These are phyloP conservation scores for Calliphora vicina DNA, from an alignment of 1,140 invertebrate species.

Conservation along the genomic window DNA sequence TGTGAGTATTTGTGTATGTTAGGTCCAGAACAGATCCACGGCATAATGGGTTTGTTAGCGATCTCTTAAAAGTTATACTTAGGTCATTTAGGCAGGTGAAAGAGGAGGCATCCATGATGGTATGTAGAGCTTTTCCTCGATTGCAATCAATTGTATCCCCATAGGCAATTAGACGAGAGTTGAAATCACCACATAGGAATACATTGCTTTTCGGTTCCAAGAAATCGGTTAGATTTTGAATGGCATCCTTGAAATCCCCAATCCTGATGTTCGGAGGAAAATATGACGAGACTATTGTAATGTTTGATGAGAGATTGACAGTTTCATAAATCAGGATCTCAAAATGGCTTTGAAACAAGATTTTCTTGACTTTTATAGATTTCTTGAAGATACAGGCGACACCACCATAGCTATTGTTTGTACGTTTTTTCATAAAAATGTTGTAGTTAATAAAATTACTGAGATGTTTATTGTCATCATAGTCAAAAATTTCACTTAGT, in stretches of 20 bases:
- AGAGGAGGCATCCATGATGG: neutral
- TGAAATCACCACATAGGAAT: too few relatives aligned
- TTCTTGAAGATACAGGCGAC: neutral
- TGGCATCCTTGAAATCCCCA: too few relatives aligned
- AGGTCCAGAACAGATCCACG: neutral
- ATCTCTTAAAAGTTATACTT: neutral
- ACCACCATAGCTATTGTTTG: neutral
- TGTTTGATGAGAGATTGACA: neutral
- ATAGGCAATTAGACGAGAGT: too few relatives aligned
- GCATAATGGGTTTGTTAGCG: neutral
- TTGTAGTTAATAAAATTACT: too few relatives aligned
- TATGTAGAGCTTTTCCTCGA: neutral
- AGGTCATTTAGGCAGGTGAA: neutral
- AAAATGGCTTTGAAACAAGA: neutral
- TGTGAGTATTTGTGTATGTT: too few relatives aligned
- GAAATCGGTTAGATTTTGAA: neutral
- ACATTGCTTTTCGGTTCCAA: neutral
- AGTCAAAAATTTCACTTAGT: neutral
- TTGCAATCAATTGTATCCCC: neutral
- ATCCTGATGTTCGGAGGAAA: too few relatives aligned
- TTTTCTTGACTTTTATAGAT: neutral
- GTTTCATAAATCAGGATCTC: neutral
- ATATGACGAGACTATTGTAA: neutral
- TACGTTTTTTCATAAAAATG: neutral
- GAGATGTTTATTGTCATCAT: too few relatives aligned